phyloP scores from a whole-genome alignment of 2,888 invertebrate genomes.

The Boloria euphrosyne region DNA sequence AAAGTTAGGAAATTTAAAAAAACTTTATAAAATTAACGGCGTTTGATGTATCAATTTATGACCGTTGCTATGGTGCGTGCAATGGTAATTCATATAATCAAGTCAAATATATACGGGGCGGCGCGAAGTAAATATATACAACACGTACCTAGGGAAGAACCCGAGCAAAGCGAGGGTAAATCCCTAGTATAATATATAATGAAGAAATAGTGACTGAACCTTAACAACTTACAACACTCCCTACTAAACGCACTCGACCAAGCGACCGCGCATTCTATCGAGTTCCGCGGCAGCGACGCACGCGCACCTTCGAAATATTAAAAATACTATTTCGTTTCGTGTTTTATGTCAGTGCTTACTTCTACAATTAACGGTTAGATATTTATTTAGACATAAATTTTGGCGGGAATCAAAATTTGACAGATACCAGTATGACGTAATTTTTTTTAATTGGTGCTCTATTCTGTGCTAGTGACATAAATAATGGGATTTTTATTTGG shows the following conservation, averaged over 20 bases:
- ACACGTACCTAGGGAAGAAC: too few relatives aligned
- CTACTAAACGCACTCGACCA: slow-evolving; percentile 38
- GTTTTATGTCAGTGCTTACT: slow-evolving; percentile 25
- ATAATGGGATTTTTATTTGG: slow-evolving; percentile 11
- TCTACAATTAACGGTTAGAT: slow-evolving; percentile 14
- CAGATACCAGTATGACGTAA: slow-evolving; percentile 8
- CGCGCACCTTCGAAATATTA: slow-evolving; percentile 43
- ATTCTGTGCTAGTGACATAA: slow-evolving; percentile 28
- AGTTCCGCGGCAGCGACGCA: slow-evolving; percentile 51
- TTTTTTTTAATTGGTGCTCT: slow-evolving; percentile 14
- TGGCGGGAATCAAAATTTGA: not conserved
- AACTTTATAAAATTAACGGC: too few relatives aligned
- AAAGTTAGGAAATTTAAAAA: too few relatives aligned
- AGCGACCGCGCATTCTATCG: slow-evolving; percentile 54
- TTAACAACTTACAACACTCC: slow-evolving; percentile 32
- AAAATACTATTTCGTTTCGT: slow-evolving; percentile 31
- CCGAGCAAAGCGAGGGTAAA: too few relatives aligned
- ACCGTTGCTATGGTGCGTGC: too few relatives aligned
- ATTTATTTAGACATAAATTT: not conserved
- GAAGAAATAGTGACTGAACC: slow-evolving; percentile 2
- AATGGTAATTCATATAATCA: too few relatives aligned
- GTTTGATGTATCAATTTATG: too few relatives aligned
- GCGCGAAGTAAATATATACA: too few relatives aligned
- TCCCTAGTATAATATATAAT: not conserved
- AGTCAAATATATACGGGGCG: too few relatives aligned